Conservation (phyloP, 1,140 invertebrate species). For the Leptinotarsa defecta region DNA sequence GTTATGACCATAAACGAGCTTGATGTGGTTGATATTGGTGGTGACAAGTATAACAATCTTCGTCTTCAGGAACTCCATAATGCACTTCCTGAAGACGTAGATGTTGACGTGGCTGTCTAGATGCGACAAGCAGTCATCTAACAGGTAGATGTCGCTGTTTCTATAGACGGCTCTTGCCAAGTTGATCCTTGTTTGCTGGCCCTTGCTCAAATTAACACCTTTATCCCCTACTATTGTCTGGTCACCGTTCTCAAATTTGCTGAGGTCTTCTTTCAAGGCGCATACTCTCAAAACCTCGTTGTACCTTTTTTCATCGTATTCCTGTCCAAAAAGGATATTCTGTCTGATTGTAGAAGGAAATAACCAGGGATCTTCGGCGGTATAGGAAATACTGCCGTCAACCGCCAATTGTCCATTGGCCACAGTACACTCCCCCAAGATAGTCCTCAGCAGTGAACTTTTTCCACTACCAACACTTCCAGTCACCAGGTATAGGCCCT, state of each 20-base stretch:
- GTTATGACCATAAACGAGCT: slow-evolving; percentile 32
- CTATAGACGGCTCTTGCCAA: slow-evolving; percentile 82
- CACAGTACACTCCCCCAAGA: slow-evolving; percentile 75
- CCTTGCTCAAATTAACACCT: slow-evolving; percentile 78
- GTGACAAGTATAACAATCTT: slow-evolving; percentile 75
- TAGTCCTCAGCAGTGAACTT: slow-evolving; percentile 71
- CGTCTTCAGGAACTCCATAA: slow-evolving; percentile 69
- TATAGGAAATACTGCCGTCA: slow-evolving; percentile 75
- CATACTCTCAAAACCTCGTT: slow-evolving; percentile 54
- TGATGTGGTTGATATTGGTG: slow-evolving; percentile 67
- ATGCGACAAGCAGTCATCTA: slow-evolving; percentile 85
- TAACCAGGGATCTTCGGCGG: slow-evolving; percentile 80
- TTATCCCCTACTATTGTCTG: slow-evolving; percentile 81
- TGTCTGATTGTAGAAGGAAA: slow-evolving; percentile 65
- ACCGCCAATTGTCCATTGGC: slow-evolving; percentile 65
- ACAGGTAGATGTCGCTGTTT: slow-evolving; percentile 76
- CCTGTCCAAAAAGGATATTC: slow-evolving; percentile 69
- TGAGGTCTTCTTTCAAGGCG: slow-evolving; percentile 43
- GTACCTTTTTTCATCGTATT: slow-evolving; percentile 61
- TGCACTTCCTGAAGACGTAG: slow-evolving; percentile 77
- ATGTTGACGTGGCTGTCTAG: slow-evolving; percentile 81
- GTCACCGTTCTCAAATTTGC: slow-evolving; percentile 61
- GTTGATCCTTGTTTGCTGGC: slow-evolving; percentile 90
- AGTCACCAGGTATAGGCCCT: slow-evolving; percentile 53
- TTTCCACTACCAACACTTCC: slow-evolving; percentile 84